A percentile compares a stretch with the other conserved stretches of the same genome.
Evolutionary conservation across 2,888 invertebrate species (phyloP).

Genomic region (Theristus sp.): DNA sequence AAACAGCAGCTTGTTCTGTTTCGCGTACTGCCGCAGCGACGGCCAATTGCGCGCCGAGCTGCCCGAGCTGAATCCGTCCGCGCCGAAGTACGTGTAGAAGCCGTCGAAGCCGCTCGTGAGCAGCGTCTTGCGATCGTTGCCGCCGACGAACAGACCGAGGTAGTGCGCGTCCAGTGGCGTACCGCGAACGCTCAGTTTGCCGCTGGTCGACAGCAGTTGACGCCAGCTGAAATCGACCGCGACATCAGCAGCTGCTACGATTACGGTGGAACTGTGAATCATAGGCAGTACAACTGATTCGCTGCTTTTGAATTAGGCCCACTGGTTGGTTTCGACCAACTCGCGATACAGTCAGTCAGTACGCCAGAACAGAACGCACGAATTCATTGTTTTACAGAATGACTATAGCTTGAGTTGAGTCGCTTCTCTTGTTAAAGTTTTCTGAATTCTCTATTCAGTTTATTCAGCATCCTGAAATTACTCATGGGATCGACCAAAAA

Average conservation of each 20-base stretch:
- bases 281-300: too few relatives aligned
- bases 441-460: too few relatives aligned
- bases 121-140: constrained; percentile 35
- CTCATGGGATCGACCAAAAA: too few relatives aligned
- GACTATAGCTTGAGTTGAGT: too few relatives aligned
- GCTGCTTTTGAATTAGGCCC: too few relatives aligned
- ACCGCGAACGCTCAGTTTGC: constrained; percentile 37
- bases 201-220: constrained; percentile 15
- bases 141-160: constrained; percentile 42
- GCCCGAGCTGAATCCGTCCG: constrained; percentile 46
- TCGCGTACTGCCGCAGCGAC: constrained; percentile 2
- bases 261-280: too few relatives aligned
- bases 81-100: constrained; percentile 48
- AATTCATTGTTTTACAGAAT: too few relatives aligned
- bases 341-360: too few relatives aligned
- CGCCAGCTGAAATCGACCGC: too few relatives aligned
- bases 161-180: constrained; percentile 42
- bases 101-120: constrained; percentile 37
- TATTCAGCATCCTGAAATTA: constrained; percentile 35
- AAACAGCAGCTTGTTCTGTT: constrained; percentile 43
- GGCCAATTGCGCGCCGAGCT: constrained; percentile 35
- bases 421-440: too few relatives aligned
- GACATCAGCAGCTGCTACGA: too few relatives aligned
- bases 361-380: too few relatives aligned
- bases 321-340: background rate